A percentile compares a stretch with the other conserved stretches of the same genome.
Evolutionary conservation across 2,113 vertebrate genomes (phyloP).

Genomic region (Pelmatolapia mariae): DNA sequence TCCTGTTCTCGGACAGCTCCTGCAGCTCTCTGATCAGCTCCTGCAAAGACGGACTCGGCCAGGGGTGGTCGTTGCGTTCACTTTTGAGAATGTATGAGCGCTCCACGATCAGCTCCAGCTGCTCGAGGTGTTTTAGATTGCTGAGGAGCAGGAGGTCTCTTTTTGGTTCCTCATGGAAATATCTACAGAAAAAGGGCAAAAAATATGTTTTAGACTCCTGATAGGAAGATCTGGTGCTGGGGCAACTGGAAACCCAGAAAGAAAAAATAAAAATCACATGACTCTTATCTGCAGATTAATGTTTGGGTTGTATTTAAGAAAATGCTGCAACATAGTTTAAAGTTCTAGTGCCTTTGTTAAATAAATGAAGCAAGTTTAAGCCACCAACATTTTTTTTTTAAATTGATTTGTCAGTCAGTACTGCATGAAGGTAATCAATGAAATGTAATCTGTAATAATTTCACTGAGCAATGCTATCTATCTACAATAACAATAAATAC

Average conservation of each 20-base stretch:
- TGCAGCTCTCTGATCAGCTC: constrained; percentile 40
- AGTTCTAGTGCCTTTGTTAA: not conserved
- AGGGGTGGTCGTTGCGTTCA: constrained; percentile 30
- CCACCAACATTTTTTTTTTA: not conserved
- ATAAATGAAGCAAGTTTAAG: not conserved
- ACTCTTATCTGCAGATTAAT: not conserved
- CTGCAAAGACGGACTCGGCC: constrained; percentile 43
- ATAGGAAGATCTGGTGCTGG: not conserved
- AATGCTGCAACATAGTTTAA: not conserved
- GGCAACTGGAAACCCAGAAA: not conserved
- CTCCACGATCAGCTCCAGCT: constrained; percentile 56
- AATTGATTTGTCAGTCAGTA: not conserved
- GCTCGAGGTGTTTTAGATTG: constrained; percentile 38
- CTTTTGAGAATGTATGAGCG: constrained; percentile 40
- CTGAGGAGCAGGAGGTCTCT: constrained; percentile 53
- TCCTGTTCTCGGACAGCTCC: constrained; percentile 33
- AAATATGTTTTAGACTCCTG: not conserved
- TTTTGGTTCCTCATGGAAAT: constrained; percentile 42
- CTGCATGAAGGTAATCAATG: fast-evolving
- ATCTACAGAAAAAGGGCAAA: not conserved
- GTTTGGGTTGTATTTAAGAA: not conserved
- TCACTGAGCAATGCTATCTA: fast-evolving
- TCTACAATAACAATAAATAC: not conserved
- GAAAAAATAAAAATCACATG: fast-evolving
- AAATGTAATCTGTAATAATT: not conserved